These are phyloP conservation scores for Antennarius striatus DNA, from an alignment of 2,113 vertebrate genomes.

Conservation along the genomic window DNA sequence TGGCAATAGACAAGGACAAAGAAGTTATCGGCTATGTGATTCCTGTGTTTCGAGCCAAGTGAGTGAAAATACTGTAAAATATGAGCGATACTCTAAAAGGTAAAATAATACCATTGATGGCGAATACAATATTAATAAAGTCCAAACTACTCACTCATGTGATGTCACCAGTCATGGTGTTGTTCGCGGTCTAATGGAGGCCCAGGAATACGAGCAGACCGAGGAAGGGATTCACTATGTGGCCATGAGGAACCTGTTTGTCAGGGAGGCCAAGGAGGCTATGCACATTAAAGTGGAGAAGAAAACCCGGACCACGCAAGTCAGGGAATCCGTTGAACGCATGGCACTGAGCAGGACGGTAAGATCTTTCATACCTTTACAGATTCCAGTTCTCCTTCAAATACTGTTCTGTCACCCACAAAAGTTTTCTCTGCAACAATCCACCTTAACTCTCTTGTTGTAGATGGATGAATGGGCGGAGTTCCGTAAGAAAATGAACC, in stretches of 20 bases:
- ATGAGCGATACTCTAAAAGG: neutral
- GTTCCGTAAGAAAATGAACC: slow-evolving; percentile 90
- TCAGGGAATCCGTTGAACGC: slow-evolving; percentile 88
- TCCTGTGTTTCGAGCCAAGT: slow-evolving; percentile 92
- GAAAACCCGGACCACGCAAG: slow-evolving; percentile 82
- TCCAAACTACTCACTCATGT: neutral
- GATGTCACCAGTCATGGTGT: slow-evolving; percentile 68
- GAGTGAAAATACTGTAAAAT: slow-evolving; percentile 33
- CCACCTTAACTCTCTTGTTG: neutral
- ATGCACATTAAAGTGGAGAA: slow-evolving; percentile 82
- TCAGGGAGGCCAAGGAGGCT: slow-evolving; percentile 68
- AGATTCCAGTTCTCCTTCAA: neutral
- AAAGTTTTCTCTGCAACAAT: neutral
- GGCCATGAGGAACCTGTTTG: slow-evolving; percentile 92
- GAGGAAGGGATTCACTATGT: slow-evolving; percentile 91
- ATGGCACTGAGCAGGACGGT: slow-evolving; percentile 86
- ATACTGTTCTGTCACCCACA: neutral
- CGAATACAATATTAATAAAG: neutral
- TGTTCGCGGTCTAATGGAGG: slow-evolving; percentile 74
- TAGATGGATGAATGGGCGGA: slow-evolving; percentile 90
- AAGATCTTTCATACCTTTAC: slow-evolving; percentile 22
- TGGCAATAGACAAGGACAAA: slow-evolving; percentile 86
- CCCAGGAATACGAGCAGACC: slow-evolving; percentile 81
- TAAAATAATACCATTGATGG: neutral
- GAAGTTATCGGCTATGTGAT: slow-evolving; percentile 87